Conservation (phyloP, 2,797 vertebrate genomes). For the Falco biarmicus region DNA sequence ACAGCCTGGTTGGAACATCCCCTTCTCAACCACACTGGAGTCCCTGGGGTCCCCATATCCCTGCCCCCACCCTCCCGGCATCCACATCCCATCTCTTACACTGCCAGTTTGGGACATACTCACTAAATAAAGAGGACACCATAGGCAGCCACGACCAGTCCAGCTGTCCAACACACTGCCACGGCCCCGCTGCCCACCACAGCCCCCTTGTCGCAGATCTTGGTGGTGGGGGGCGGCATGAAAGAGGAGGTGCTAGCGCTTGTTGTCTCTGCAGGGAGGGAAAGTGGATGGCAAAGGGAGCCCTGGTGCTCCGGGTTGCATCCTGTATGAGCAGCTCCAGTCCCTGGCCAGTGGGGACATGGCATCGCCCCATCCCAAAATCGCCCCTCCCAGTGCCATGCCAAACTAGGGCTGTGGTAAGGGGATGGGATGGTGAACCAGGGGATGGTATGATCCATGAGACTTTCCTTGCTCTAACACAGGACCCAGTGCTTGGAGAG, state of each 20-base stretch:
- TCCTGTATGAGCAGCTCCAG: fast-evolving
- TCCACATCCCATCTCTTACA: fast-evolving
- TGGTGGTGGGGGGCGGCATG: constrained; percentile 78
- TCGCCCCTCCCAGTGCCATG: neutral
- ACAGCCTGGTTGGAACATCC: neutral
- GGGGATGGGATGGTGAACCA: neutral
- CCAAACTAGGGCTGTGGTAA: neutral
- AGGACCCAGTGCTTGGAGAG: neutral
- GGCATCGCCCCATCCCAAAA: fast-evolving
- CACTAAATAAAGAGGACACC: constrained; percentile 80
- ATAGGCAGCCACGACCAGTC: constrained; percentile 68
- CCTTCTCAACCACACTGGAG: neutral
- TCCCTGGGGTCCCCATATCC: neutral
- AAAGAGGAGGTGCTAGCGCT: constrained; percentile 79
- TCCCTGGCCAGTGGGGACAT: fast-evolving
- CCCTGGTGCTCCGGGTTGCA: fast-evolving
- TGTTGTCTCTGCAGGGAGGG: constrained; percentile 76
- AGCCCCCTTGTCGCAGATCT: constrained; percentile 76
- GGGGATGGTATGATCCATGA: neutral
- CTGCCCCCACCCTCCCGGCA: neutral
- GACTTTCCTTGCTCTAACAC: neutral
- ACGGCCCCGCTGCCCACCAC: constrained; percentile 58
- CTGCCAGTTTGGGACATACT: neutral
- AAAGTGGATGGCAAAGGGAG: neutral
- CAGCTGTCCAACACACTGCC: constrained; percentile 66